Evolutionary conservation across 2,113 vertebrate species (phyloP).

Genomic region (Halichoerus grypus): DNA sequence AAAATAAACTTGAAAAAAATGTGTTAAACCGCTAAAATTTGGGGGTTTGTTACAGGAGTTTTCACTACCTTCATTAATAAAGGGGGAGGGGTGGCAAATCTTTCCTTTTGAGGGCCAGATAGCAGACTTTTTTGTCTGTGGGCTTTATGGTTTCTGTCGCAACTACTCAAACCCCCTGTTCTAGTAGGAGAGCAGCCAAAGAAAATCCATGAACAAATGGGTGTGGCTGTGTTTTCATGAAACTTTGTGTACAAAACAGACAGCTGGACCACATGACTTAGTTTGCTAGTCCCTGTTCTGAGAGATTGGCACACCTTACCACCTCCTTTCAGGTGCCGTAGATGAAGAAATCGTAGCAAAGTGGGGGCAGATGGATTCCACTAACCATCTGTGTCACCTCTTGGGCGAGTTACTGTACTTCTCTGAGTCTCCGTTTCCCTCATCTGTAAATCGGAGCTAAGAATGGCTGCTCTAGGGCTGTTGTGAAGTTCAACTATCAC

Average conservation of each 20-base stretch:
- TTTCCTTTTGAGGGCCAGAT: neutral
- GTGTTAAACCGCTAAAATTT: neutral
- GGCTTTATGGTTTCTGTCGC: neutral
- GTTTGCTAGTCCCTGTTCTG: neutral
- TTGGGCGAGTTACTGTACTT: neutral
- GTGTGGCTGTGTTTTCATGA: neutral
- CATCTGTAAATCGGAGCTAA: neutral
- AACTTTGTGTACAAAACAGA: neutral
- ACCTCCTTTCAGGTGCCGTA: neutral
- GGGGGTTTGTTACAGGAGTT: neutral
- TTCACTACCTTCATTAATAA: neutral
- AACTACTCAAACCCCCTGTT: neutral
- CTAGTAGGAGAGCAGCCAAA: neutral
- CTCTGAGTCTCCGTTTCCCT: neutral
- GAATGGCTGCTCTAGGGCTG: neutral
- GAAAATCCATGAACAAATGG: neutral
- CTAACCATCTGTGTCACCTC: neutral
- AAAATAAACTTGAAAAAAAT: neutral
- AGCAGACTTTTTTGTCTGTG: neutral
- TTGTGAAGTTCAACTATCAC: neutral
- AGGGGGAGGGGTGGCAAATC: neutral
- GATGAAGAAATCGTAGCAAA: neutral
- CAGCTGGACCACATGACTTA: neutral
- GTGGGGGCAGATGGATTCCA: neutral
- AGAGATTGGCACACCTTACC: neutral